A percentile compares a stretch with the other conserved stretches of the same genome.
Conservation (phyloP, 1,140 invertebrate genomes). For the Scaptodrosophila lebanonensis region DNA sequence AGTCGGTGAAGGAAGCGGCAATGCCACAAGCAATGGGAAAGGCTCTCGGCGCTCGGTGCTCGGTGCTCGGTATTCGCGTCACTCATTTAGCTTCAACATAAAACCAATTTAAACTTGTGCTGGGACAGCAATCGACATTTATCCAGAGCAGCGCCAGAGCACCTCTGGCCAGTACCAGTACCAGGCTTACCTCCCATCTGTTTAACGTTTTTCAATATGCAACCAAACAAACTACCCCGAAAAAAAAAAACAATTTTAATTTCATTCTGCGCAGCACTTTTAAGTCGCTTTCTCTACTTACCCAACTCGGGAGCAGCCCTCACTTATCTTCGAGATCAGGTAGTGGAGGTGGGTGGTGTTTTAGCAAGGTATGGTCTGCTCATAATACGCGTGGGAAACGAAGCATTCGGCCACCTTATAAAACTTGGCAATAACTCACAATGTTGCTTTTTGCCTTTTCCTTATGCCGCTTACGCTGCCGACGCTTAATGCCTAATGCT, state of each 20-base stretch:
- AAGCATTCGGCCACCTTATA: slow-evolving; percentile 45
- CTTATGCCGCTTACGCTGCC: no score
- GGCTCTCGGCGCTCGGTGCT: no score
- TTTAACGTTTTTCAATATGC: slow-evolving; percentile 57
- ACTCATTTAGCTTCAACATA: slow-evolving; percentile 74
- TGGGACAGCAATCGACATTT: slow-evolving; percentile 36
- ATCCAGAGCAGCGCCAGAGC: no score
- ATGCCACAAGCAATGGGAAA: no score
- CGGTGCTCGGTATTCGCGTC: no score
- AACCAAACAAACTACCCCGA: slow-evolving; percentile 55
- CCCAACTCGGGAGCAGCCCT: slow-evolving; percentile 19
- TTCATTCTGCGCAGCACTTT: slow-evolving; percentile 64
- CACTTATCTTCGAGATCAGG: slow-evolving; percentile 8
- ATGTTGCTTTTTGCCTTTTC: slow-evolving; percentile 67
- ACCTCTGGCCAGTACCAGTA: slow-evolving; percentile 7
- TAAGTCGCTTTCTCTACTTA: slow-evolving; percentile 52
- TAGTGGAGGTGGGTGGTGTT: background rate
- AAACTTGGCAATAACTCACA: slow-evolving; percentile 67
- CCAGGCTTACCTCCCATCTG: slow-evolving; percentile 24
- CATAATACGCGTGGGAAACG: slow-evolving; percentile 71
- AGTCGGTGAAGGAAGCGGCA: no score
- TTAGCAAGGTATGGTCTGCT: slow-evolving; percentile 12
- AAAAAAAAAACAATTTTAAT: slow-evolving; percentile 62
- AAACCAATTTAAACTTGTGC: slow-evolving; percentile 71
- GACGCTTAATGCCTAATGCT: slow-evolving; percentile 51